Evolutionary conservation across 2,888 invertebrate genomes (phyloP).

Genomic region (Euzophera pinguis): DNA sequence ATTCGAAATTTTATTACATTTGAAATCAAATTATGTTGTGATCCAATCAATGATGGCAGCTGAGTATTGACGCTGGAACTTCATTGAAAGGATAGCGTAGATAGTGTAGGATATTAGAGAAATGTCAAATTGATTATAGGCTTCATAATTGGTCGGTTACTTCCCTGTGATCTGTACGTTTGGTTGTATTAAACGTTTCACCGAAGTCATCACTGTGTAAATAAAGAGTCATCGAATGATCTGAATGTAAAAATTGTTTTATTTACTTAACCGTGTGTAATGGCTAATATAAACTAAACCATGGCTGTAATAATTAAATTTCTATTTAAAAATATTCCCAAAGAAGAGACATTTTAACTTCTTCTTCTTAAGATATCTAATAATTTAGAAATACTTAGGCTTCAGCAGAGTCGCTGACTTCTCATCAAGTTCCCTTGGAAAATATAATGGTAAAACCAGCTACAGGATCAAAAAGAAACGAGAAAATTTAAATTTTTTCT

Average conservation of each 20-base stretch:
- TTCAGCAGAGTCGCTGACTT: too few species aligned
- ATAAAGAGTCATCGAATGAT: constrained; percentile 77
- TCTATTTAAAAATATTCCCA: too few species aligned
- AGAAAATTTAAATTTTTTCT: too few species aligned
- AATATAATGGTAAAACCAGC: too few species aligned
- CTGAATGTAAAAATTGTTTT: constrained; percentile 68
- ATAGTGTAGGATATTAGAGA: constrained; percentile 40
- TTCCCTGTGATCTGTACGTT: constrained; percentile 65
- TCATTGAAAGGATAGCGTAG: constrained; percentile 29
- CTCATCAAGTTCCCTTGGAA: too few species aligned
- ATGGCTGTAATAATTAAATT: too few species aligned
- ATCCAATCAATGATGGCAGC: constrained; percentile 29
- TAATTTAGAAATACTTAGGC: too few species aligned
- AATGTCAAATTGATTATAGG: constrained; percentile 42
- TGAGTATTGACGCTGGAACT: constrained; percentile 17
- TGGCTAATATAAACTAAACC: too few species aligned
- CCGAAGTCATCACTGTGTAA: constrained; percentile 67
- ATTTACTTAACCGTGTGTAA: constrained; percentile 30
- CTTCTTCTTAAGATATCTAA: too few species aligned
- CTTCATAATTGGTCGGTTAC: constrained; percentile 55
- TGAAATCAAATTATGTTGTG: constrained; percentile 35
- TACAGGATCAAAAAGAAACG: too few species aligned
- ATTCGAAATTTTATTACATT: constrained; percentile 59
- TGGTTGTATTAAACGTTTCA: constrained; percentile 59
- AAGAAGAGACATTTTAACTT: too few species aligned